Conservation (phyloP, 2,888 invertebrate genomes). For the Drosophila prolongata region DNA sequence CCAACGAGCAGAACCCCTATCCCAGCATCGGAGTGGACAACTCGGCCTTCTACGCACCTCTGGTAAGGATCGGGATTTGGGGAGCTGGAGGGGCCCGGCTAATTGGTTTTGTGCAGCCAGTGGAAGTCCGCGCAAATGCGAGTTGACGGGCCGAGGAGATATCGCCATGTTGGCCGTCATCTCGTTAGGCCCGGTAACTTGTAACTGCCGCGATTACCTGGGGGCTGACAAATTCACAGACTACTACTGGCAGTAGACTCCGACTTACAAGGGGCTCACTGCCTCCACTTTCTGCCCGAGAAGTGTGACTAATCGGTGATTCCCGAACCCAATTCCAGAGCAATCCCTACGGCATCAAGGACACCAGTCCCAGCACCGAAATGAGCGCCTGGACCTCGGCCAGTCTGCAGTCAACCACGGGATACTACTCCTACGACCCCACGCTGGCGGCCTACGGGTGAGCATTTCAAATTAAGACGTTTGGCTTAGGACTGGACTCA, state of each 20-base stretch:
- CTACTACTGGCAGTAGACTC: neutral
- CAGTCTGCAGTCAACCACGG: constrained; percentile 94
- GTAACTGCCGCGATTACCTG: constrained; percentile 46
- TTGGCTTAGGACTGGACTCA: neutral
- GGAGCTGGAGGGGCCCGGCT: constrained; percentile 11
- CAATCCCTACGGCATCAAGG: constrained; percentile 95
- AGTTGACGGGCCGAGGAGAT: constrained; percentile 68
- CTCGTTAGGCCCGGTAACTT: constrained; percentile 38
- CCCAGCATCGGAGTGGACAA: constrained; percentile 97
- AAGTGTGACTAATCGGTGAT: constrained; percentile 5
- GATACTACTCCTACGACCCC: constrained; percentile 97
- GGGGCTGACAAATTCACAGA: constrained; percentile 42
- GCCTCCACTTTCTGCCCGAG: neutral
- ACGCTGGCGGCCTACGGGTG: constrained; percentile 95
- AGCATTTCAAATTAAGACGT: constrained; percentile 82
- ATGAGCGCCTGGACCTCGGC: constrained; percentile 97
- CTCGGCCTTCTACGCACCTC: constrained; percentile 96
- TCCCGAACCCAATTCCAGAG: constrained; percentile 87
- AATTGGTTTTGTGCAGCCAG: constrained; percentile 73
- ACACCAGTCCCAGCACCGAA: constrained; percentile 92
- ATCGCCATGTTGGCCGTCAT: constrained; percentile 23
- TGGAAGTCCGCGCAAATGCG: constrained; percentile 64
- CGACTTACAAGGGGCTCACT: constrained; percentile 54
- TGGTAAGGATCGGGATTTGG: constrained; percentile 89
- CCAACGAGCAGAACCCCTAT: constrained; percentile 96